phyloP scores from a whole-genome alignment of 2,113 vertebrate genomes.

The Cacatua alba region DNA sequence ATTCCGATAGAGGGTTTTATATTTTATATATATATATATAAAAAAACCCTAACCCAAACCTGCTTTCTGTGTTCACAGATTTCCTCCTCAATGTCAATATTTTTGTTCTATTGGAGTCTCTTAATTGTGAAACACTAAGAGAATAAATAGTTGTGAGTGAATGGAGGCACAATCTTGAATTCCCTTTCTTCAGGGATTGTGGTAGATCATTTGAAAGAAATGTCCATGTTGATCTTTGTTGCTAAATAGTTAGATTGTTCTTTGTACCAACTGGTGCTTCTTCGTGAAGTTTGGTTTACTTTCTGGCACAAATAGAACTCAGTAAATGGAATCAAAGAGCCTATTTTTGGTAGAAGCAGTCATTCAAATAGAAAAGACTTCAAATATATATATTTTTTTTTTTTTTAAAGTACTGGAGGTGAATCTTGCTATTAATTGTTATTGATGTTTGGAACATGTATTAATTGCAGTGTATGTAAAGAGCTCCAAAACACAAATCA shows the following conservation, averaged over 20 bases:
- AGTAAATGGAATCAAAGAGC: background rate
- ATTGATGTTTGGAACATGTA: background rate
- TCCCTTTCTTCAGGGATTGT: background rate
- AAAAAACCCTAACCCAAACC: background rate
- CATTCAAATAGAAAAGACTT: background rate
- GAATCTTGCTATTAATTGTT: background rate
- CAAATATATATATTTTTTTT: no score
- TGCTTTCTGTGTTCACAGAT: background rate
- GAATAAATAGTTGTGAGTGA: background rate
- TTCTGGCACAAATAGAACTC: background rate
- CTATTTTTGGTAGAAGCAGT: background rate
- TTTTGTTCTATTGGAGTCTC: background rate
- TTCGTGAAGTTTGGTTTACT: background rate
- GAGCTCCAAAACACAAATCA: rapidly evolving
- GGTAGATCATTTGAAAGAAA: background rate
- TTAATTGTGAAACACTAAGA: background rate
- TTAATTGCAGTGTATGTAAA: background rate
- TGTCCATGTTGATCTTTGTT: background rate
- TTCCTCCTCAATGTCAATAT: background rate
- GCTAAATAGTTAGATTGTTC: background rate
- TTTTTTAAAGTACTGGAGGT: background rate
- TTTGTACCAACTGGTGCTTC: background rate
- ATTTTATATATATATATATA: background rate
- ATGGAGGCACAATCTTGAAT: background rate
- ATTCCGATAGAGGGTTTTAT: background rate